A percentile compares a stretch with the other conserved stretches of the same genome.
Conservation (phyloP, 2,797 vertebrate species). For the Periparus ater region DNA sequence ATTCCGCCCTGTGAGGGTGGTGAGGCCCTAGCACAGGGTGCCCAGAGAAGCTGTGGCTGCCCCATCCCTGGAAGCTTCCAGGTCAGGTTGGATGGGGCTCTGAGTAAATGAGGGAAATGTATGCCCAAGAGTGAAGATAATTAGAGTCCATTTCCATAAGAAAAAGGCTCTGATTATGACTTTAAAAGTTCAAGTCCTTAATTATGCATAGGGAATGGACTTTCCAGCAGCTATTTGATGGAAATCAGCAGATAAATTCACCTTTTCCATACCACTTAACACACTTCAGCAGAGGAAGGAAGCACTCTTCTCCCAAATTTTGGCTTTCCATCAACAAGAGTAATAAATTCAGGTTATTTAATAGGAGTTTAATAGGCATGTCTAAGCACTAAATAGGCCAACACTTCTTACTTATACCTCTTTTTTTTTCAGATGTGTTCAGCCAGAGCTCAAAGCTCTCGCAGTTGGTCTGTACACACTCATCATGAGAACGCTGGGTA, state of each 20-base stretch:
- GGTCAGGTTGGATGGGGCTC: background rate
- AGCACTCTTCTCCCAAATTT: background rate
- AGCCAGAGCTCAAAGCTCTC: slow-evolving; percentile 88
- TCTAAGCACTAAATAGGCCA: background rate
- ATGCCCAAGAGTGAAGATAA: background rate
- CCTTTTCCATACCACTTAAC: background rate
- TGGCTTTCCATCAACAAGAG: background rate
- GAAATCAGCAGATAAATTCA: background rate
- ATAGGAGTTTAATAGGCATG: background rate
- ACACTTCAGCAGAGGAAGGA: background rate
- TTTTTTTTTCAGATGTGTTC: slow-evolving; percentile 81
- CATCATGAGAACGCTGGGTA: slow-evolving; percentile 83
- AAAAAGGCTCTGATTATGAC: background rate
- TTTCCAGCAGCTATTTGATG: background rate
- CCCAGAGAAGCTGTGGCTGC: background rate
- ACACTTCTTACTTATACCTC: background rate
- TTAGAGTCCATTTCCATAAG: background rate
- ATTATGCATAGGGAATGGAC: background rate
- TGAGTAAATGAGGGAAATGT: background rate
- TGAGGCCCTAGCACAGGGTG: background rate
- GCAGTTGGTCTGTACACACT: slow-evolving; percentile 85
- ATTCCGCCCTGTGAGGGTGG: background rate
- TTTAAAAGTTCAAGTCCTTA: background rate
- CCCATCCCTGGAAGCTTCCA: background rate
- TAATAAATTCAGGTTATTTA: background rate